These are phyloP conservation scores for Byasa hedistus DNA, from an alignment of 2,888 invertebrate genomes.

Conservation along the genomic window DNA sequence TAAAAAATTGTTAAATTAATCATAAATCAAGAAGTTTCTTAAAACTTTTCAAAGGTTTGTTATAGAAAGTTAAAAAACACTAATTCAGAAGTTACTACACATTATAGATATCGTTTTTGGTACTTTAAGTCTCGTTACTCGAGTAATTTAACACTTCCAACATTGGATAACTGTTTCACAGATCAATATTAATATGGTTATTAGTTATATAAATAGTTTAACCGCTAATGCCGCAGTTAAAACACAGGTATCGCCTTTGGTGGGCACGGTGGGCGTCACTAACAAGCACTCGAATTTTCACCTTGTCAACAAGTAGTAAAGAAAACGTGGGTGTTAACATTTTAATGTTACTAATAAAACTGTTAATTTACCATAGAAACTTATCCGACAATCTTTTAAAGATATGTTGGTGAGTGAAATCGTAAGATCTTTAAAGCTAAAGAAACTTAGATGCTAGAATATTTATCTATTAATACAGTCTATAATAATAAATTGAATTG, in stretches of 20 bases:
- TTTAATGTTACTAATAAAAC: constrained; percentile 27
- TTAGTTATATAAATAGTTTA: constrained; percentile 16
- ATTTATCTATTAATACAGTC: no score
- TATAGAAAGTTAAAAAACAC: no score
- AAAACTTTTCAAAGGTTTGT: no score
- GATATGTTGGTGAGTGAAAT: constrained; percentile 1
- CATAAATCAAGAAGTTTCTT: no score
- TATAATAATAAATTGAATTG: no score
- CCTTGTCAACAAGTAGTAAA: constrained; percentile 22
- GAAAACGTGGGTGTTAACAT: constrained; percentile 24
- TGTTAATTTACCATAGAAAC: constrained; percentile 24
- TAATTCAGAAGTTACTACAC: no score
- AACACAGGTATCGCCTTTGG: constrained; percentile 10
- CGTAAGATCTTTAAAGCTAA: background rate
- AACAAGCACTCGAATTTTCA: constrained; percentile 26
- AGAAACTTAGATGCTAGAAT: no score
- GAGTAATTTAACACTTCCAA: background rate
- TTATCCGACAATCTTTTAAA: constrained; percentile 22
- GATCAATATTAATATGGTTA: background rate
- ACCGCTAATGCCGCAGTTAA: constrained; percentile 10
- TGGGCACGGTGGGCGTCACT: constrained; percentile 20
- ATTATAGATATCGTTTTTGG: no score
- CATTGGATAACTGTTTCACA: background rate
- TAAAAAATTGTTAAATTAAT: no score
- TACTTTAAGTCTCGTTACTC: no score